Evolutionary conservation across 2,113 vertebrate species (phyloP).

Genomic region (Plotosus lineatus): DNA sequence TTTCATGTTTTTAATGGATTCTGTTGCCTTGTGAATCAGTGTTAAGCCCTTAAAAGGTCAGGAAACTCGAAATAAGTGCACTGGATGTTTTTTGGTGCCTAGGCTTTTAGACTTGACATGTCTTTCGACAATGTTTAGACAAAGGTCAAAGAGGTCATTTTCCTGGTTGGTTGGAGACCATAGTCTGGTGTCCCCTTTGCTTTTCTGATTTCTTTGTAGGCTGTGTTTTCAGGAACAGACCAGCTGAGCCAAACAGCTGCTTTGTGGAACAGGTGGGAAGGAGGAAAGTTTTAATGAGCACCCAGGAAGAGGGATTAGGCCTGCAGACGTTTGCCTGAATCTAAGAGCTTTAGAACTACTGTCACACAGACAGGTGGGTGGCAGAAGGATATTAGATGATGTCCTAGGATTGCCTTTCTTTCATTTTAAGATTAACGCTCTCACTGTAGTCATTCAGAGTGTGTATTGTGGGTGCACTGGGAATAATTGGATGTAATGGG

Average conservation of each 20-base stretch:
- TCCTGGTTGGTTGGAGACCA: slow-evolving; percentile 23
- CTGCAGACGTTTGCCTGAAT: slow-evolving; percentile 54
- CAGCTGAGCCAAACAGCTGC: slow-evolving; percentile 64
- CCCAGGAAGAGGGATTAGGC: slow-evolving; percentile 63
- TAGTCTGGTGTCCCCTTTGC: slow-evolving; percentile 14
- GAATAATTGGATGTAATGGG: slow-evolving; percentile 14
- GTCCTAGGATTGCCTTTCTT: slow-evolving; percentile 49
- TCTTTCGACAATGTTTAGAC: neutral
- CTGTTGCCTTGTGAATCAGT: neutral
- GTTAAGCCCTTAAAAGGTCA: neutral
- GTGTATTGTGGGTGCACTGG: slow-evolving; percentile 52
- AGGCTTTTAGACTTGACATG: neutral
- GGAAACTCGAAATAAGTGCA: neutral
- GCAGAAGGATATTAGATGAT: slow-evolving; percentile 37
- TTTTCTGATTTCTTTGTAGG: slow-evolving; percentile 32
- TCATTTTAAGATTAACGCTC: slow-evolving; percentile 62
- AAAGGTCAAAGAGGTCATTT: slow-evolving; percentile 10
- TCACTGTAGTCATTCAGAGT: slow-evolving; percentile 56
- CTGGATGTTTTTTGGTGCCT: neutral
- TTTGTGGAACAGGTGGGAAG: slow-evolving; percentile 64
- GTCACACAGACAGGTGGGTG: slow-evolving; percentile 11
- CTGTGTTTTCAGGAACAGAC: slow-evolving; percentile 45
- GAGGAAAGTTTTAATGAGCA: slow-evolving; percentile 68
- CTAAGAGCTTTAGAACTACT: slow-evolving; percentile 59
- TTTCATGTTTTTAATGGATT: neutral